Base-by-base conservation (phyloP, 2,113 vertebrate species). In the Peucedramus taeniatus region DNA sequence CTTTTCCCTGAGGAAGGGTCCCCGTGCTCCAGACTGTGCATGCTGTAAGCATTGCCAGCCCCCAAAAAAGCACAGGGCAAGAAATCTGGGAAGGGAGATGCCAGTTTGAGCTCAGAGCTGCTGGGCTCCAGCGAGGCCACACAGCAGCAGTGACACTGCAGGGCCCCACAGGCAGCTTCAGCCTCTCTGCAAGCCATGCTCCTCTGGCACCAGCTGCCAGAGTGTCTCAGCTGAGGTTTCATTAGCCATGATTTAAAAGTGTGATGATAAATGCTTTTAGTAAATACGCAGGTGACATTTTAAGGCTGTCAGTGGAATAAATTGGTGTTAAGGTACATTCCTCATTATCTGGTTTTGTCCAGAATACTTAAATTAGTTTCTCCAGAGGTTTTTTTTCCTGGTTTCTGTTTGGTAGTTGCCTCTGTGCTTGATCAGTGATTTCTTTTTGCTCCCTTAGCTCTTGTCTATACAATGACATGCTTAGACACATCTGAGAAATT, bases 91-190 rank as follows among this genome's bases (percentile, higher is more conserved):
- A 30, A 35, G 49, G 39, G 40, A 49, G 61, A 7, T 14, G 44
- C 15, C 51, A 30, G 1, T 1, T 6, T 13, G 59, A 56, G 57
- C 45, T 27, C 8, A 8, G 27, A 21, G 15, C 20, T 50, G 51
- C 82, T 7, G 1, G 39, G 31, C 69, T 87, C 31, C 53, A 47
- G 31, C 0, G 33, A 23, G 60, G 39, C 10, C 77, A 16, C 6
- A 4, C 16, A 49, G 59, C 35, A 30, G 0, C 1, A 51, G 33
- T 0, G 0, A 11, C 0, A 1, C 0, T 30, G 37, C 45, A n/a
- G 61, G 28, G n/a, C 49, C 24, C 31, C 24, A 59, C 40, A 7
- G 26, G 33, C 60, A 68, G 39, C 40, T 27, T 2, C 87, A 40
- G 0, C 15, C 63, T 31, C 47, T 10, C 21, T 54, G 47, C 33